phyloP scores from a whole-genome alignment of 2,888 invertebrate genomes.

The Philaethria dido region DNA sequence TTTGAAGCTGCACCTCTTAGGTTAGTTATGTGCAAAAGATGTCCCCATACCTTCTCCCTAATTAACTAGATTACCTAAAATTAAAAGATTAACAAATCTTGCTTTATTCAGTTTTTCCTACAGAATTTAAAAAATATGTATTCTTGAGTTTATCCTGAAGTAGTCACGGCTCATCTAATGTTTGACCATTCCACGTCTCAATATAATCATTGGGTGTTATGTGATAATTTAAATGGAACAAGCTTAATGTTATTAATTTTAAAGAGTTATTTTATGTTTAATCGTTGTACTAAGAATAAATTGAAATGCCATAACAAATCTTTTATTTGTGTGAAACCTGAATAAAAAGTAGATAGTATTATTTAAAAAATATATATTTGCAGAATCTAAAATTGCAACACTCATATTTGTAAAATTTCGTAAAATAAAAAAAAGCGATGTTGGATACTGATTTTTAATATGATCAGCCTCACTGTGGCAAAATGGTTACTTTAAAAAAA shows the following conservation, averaged over 20 bases:
- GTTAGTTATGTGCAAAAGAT: too few species aligned
- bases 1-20: background rate
- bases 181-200: constrained; percentile 74
- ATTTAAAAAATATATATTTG: too few species aligned
- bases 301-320: constrained; percentile 55
- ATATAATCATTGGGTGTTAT: constrained; percentile 71
- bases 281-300: constrained; percentile 80
- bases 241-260: constrained; percentile 79
- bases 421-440: too few species aligned
- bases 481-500: too few species aligned
- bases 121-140: background rate
- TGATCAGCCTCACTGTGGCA: too few species aligned
- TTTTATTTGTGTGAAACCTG: constrained; percentile 37
- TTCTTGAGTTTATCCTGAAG: constrained; percentile 5
- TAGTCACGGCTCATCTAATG: constrained; percentile 38
- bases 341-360: background rate
- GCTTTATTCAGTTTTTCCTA: too few species aligned
- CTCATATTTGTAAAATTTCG: too few species aligned
- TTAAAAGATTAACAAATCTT: too few species aligned
- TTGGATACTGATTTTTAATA: too few species aligned
- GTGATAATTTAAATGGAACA: constrained; percentile 78
- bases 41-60: too few species aligned
- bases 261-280: constrained; percentile 81
- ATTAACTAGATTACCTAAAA: too few species aligned
- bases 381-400: too few species aligned